A percentile compares a stretch with the other conserved stretches of the same genome.
Conservation (phyloP, 2,888 invertebrate species). For the Agriopis marginaria region DNA sequence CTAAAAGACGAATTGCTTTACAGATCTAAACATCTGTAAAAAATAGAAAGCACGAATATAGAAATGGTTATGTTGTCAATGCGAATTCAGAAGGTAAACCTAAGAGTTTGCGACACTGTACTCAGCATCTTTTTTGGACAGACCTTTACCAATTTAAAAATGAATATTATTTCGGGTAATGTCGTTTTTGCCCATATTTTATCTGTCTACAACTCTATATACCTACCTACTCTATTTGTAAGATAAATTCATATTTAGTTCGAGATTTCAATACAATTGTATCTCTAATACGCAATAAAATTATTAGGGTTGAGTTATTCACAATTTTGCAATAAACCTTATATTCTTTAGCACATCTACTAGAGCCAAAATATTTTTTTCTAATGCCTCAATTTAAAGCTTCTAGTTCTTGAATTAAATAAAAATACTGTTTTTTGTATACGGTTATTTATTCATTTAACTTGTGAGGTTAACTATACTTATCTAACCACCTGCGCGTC, state of each 20-base stretch:
- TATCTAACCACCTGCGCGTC: slow-evolving; percentile 50
- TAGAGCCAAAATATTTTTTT: neutral
- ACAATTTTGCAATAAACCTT: neutral
- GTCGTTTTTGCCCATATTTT: too few relatives aligned
- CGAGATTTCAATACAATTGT: too few relatives aligned
- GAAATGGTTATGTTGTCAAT: neutral
- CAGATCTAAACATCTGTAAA: neutral
- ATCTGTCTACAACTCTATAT: too few relatives aligned
- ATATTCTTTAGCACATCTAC: neutral
- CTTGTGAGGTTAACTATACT: slow-evolving; percentile 47
- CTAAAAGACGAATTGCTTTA: slow-evolving; percentile 50
- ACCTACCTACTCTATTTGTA: too few relatives aligned
- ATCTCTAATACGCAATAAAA: neutral
- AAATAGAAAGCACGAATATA: neutral
- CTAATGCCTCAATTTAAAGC: slow-evolving; percentile 5
- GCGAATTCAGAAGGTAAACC: neutral
- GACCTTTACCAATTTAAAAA: neutral
- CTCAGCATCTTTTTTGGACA: neutral
- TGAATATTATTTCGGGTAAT: neutral
- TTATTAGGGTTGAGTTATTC: neutral
- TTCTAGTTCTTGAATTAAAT: slow-evolving; percentile 1
- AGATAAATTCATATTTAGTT: too few relatives aligned
- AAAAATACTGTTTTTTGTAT: neutral
- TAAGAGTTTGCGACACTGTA: neutral
- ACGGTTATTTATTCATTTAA: slow-evolving; percentile 33